Evolutionary conservation across 2,888 invertebrate genomes (phyloP), one percentile per base, ranked within the genome.

Genomic region (Hyppa rectilinea): DNA sequence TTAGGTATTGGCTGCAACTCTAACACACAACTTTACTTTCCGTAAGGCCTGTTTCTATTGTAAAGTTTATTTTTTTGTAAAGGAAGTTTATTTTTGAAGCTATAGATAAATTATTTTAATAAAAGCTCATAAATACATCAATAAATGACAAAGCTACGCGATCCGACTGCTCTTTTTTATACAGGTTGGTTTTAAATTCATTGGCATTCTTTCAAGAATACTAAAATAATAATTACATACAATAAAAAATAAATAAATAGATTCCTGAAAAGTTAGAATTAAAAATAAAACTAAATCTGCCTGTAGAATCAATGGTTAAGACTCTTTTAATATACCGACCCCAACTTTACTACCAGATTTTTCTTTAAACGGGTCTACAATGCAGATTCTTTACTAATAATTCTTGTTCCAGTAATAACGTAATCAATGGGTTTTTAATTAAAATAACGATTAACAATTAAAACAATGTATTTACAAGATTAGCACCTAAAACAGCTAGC

Each of bases 401-500:
- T 31, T 4, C 14, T 31, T 53, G 14, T 14, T n/a, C 17, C 34
- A 36, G 17, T 34, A 38, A 29, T 12, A n/a, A 59, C n/a, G 14
- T 12, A n/a, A 23, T 4, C 5, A 31, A n/a, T 23, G 14, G 9
- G 2, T 29, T 20, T 10, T 50, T 10, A 29, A 49, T 50, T 4
- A 17, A 29, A 20, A 23, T 12, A 4, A 20, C 31, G 17, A n/a
- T 34, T 65, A 6, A 12, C 1, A 4, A 5, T 17, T 14, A 23
- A 64, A 20, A n/a, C n/a, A 23, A 29, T 5, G 0, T 10, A 38
- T 40, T 70, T 7, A 34, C 2, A 29, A 4, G 2, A 66, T 47
- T 17, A 66, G 29, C 66, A 68, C 23, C 4, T 23, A 20, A 65
- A 67, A 26, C 4, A 34, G 17, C 0, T 50, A 70, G 3, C 9